phyloP scores from a whole-genome alignment of 2,797 vertebrate genomes.

The Psittacula echo region DNA sequence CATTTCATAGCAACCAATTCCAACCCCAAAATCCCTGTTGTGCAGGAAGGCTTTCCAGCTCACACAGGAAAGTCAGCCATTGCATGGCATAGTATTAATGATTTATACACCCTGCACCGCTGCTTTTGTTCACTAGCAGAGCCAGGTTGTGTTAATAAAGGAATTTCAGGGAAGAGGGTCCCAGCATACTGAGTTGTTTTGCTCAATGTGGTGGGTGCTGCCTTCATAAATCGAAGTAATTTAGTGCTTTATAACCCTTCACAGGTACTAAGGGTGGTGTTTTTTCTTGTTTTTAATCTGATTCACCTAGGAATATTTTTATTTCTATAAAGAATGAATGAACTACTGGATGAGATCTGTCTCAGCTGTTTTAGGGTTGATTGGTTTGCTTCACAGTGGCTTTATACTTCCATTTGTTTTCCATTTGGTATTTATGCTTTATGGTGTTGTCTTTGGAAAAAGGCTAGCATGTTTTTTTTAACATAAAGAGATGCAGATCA shows the following conservation, averaged over 20 bases:
- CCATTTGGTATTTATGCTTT: slow-evolving; percentile 67
- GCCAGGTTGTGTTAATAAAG: slow-evolving; percentile 77
- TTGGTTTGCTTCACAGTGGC: slow-evolving; percentile 56
- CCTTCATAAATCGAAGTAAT: slow-evolving; percentile 78
- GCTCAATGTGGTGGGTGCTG: slow-evolving; percentile 47
- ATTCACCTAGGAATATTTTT: slow-evolving; percentile 70
- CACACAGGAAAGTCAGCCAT: slow-evolving; percentile 75
- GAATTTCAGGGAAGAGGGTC: slow-evolving; percentile 71
- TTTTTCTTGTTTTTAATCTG: slow-evolving; percentile 23
- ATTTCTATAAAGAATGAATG: slow-evolving; percentile 69
- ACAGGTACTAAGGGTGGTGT: neutral
- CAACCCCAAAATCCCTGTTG: slow-evolving; percentile 74
- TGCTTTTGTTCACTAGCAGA: slow-evolving; percentile 75
- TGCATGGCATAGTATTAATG: slow-evolving; percentile 76
- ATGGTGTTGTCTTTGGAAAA: slow-evolving; percentile 59
- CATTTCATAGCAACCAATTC: slow-evolving; percentile 75
- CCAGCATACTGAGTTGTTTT: slow-evolving; percentile 68
- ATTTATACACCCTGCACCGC: slow-evolving; percentile 76
- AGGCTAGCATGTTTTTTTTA: slow-evolving; percentile 58
- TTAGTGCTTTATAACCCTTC: slow-evolving; percentile 69
- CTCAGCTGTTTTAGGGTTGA: slow-evolving; percentile 68
- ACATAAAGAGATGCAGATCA: slow-evolving; percentile 68
- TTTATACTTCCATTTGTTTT: slow-evolving; percentile 64
- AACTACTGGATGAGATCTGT: slow-evolving; percentile 51
- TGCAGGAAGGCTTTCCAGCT: slow-evolving; percentile 74